phyloP scores from a whole-genome alignment of 92 coral and sea anemone genomes.

The Palythoa grandiflora region DNA sequence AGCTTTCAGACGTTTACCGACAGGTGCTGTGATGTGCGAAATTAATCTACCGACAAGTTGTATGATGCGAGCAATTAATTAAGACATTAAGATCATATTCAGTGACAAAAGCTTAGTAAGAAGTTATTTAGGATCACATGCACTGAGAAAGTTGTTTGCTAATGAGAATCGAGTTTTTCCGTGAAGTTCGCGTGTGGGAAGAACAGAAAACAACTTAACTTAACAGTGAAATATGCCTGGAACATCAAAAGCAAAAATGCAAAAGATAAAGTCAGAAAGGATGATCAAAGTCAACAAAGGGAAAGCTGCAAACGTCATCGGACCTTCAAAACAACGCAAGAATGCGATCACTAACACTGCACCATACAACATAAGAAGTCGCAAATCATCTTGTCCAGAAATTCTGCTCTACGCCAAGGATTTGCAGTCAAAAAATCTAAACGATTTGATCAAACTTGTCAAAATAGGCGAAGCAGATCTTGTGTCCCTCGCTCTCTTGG shows the following conservation, averaged over 20 bases:
- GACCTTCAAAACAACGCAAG: constrained; percentile 33
- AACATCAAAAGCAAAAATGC: constrained; percentile 37
- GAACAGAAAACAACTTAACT: neutral
- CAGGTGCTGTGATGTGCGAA: no score
- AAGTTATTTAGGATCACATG: neutral
- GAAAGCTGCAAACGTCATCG: constrained; percentile 14
- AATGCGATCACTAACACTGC: constrained; percentile 30
- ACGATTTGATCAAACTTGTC: constrained; percentile 75
- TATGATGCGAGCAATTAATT: neutral
- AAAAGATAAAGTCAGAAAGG: constrained; percentile 48
- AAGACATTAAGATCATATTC: neutral
- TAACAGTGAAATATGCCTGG: constrained; percentile 20
- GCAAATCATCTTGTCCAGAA: constrained; percentile 79
- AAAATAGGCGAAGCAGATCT: constrained; percentile 79
- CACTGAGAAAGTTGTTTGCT: neutral
- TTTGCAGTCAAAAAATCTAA: constrained; percentile 65
- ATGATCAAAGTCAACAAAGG: constrained; percentile 28
- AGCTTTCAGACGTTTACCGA: neutral
- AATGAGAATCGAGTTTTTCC: neutral
- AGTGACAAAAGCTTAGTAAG: neutral
- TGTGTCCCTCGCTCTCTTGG: constrained; percentile 67
- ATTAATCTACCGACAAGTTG: no score
- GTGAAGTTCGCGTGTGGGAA: neutral
- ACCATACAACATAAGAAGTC: constrained; percentile 49
- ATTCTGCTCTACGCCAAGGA: constrained; percentile 72